Evolutionary conservation across 2,888 invertebrate genomes (phyloP), one percentile per base, ranked within the genome.

Genomic region (Athalia cordata): DNA sequence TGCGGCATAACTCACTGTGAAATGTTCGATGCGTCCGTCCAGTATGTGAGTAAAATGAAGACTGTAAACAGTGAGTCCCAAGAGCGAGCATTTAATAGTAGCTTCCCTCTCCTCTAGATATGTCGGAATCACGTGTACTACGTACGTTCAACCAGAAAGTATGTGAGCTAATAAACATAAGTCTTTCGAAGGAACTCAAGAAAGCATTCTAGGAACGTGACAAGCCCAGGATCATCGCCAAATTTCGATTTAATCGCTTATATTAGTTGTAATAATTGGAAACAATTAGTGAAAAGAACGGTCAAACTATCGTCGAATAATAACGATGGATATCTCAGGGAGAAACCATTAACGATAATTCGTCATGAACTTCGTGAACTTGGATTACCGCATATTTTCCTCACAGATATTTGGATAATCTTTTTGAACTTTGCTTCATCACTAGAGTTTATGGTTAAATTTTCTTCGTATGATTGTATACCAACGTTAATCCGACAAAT

Each of bases 41-140:
- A 13, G 49, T 64, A 49, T 50, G 61, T 43, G 50, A 52, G 61
- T 75, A 75, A 61, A 75, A 62, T 64, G 49, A 75, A 75, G 75
- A 84, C 84, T 84, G 82, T 85, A 85, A 85, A 85, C 82, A 84
- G 76, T 79, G 78, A 78, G 77, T 78, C 74, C 78, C 78, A 11
- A 78, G 79, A 80, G 79, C 79, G 81, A 80, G 79, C 80, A 81
- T 79, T 85, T 85, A 85, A 85, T 85, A 82, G 80, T 79, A 13
- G 66, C 80, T 13, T 83, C 85, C 83, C 85, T 83, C 85, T 81
- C 75, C 52, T 64, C 49, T 29, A 29, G 50, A n/a, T 4, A 61
- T 5, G 29, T 6, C 64, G 11, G 11, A 29, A 43, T 75, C 75
- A 75, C 62, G 75, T 75, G 75, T 75, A 43, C n/a, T 4, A 3